A percentile compares a stretch with the other conserved stretches of the same genome.
Evolutionary conservation across 2,113 vertebrate species (phyloP).

Genomic region (Pteropus alecto): DNA sequence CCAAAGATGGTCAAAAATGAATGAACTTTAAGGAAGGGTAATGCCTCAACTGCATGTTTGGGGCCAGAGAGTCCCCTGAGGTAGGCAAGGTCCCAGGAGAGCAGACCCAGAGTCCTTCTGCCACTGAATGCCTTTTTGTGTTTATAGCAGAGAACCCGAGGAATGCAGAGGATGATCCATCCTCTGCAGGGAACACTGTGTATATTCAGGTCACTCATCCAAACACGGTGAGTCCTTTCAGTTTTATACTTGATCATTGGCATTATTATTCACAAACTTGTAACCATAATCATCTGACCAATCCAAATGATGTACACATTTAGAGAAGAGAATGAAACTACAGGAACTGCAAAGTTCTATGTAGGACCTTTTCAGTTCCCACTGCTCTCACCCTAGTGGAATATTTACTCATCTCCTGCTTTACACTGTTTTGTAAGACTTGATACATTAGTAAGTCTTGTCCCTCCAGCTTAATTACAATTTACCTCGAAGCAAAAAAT

Average conservation of each 20-base stretch:
- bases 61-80: neutral
- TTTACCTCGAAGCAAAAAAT: neutral
- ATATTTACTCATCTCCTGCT: neutral
- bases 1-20: neutral
- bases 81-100: neutral
- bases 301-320: neutral
- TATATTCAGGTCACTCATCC: constrained; percentile 52
- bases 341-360: neutral
- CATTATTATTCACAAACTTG: neutral
- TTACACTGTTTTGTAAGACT: neutral
- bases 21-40: neutral
- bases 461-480: neutral
- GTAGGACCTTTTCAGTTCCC: neutral
- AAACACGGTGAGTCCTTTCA: constrained; percentile 40
- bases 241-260: neutral
- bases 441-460: neutral
- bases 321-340: neutral
- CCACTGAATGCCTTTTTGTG: neutral
- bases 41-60: neutral
- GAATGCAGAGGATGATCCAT: neutral
- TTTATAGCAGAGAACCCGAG: neutral
- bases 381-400: rapidly evolving
- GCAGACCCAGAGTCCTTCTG: neutral
- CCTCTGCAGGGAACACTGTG: constrained; percentile 45
- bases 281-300: neutral